phyloP scores from a whole-genome alignment of 2,797 vertebrate species.

The Falco rusticolus region DNA sequence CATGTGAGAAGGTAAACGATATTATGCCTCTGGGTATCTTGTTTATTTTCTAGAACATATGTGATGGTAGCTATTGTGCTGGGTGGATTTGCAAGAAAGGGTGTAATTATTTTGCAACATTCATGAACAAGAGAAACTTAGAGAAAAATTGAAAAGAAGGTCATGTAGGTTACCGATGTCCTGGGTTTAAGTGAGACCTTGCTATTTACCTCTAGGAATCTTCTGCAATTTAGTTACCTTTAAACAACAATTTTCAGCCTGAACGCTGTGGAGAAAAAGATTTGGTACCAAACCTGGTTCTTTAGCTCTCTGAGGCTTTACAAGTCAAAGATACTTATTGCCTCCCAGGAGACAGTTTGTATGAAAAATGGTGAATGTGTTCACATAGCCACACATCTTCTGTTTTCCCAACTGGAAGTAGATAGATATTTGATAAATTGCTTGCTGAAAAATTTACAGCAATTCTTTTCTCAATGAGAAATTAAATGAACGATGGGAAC shows the following conservation, averaged over 20 bases:
- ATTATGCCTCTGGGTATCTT: not conserved
- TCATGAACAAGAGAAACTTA: not conserved
- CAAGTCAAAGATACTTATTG: not conserved
- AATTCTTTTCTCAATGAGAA: not conserved
- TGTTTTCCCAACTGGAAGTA: not conserved
- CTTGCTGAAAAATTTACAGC: not conserved
- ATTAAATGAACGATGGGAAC: not conserved
- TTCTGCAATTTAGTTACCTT: not conserved
- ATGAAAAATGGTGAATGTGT: not conserved
- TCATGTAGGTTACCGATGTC: not conserved
- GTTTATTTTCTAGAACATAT: not conserved
- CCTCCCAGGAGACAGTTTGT: not conserved
- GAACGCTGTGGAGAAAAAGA: not conserved
- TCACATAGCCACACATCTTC: not conserved
- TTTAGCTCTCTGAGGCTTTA: not conserved
- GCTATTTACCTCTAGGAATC: not conserved
- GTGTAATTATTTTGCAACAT: not conserved
- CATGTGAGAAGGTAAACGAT: constrained; percentile 43
- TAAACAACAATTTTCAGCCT: not conserved
- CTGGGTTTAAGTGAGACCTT: not conserved
- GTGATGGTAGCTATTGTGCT: not conserved
- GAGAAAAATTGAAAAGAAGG: not conserved
- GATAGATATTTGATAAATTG: not conserved
- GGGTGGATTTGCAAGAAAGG: not conserved
- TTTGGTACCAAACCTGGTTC: not conserved